Evolutionary conservation across 2,888 invertebrate genomes (phyloP), one percentile per base, ranked within the genome.

Genomic region (Drosophila engyochracea): DNA sequence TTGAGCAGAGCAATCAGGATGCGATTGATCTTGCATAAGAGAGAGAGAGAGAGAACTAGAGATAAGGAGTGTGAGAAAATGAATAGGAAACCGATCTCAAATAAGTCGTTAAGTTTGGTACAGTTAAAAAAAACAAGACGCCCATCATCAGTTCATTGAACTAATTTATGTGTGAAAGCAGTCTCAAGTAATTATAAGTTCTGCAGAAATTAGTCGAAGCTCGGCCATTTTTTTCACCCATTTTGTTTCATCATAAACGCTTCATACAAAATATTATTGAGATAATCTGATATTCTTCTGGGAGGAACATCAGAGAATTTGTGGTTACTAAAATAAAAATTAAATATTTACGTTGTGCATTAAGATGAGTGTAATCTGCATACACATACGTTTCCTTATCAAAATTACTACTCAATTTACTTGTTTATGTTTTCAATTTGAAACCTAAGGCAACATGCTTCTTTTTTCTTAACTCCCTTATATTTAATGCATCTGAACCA

Each of bases 1-100:
- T n/a, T 39, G 6, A 44, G 12, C 66, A 47, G 64, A 12, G 35
- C 39, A 49, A 33, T 69, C 55, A 37, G 55, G 59, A 63, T 57
- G 60, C 52, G 61, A 31, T 33, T 51, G 59, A 65, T 65, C 60
- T 51, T 47, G 25, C n/a, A 52, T 10, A 44, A 5, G 4, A 19
- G 12, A 16, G 19, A 16, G 25, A 25, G 14, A 49, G 28, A 16
- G 25, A 31, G 33, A 12, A 12, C 3, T 14, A 9, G 16, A 51
- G 2, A 30, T 31, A 47, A 47, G 25, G 47, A 9, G 16, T 16
- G 25, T n/a, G 10, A 16, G 9, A 25, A 47, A 47, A 47, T 14
- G 4, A 47, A 25, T 25, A 16, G 22, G 14, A 7, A 25, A 9
- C 2, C 25, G 16, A 47, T 25, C 47, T 47, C 22, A 25, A 25